Evolutionary conservation across 2,888 invertebrate species (phyloP), one percentile per base, ranked within the genome.

Genomic region (Brachyptera putata): DNA sequence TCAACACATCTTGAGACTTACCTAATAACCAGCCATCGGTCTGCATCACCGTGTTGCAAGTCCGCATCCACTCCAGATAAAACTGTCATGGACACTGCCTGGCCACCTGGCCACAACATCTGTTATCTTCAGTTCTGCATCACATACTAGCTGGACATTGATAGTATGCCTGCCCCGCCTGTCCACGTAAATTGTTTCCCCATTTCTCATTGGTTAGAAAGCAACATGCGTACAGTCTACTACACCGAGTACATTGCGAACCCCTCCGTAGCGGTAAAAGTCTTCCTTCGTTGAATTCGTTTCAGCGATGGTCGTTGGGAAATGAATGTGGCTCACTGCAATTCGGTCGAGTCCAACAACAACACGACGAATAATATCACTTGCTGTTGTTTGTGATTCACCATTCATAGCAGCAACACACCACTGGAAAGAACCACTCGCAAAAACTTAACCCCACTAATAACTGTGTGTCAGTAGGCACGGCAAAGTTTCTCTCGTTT

Each of bases 331-430:
- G 18, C 43, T 4, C 18, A 43, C 11, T 16, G 43, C 43, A 14
- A 43, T 18, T 16, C 18, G 18, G 21, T 43, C 43, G 14, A 43
- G 14, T 11, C 18, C 43, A 43, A n/a, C 18, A 43, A 43, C 43
- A 43, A 43, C 43, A n/a, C 43, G 43, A 18, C 21, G 43, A 43
- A 43, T 43, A 43, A 43, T 43, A 18, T 14, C 43, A 18, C 43
- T 43, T 9, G 16, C 11, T 16, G 43, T 11, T 18, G 43, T 18
- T 18, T 43, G 43, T 5, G 43, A 43, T 9, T 43, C 43, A 43
- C 43, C 43, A 18, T 43, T 18, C 43, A 43, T 11, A 11, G 18
- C 43, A 11, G 18, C 43, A 18, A 43, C 21, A 18, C 16, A 11
- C 43, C 43, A 43, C 18, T 43, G 43, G 21, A 43, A 43, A 18